A percentile compares a stretch with the other conserved stretches of the same genome.
These are phyloP conservation scores for Eulacestoma nigropectus DNA, from an alignment of 2,113 vertebrate species.

Conservation along the genomic window DNA sequence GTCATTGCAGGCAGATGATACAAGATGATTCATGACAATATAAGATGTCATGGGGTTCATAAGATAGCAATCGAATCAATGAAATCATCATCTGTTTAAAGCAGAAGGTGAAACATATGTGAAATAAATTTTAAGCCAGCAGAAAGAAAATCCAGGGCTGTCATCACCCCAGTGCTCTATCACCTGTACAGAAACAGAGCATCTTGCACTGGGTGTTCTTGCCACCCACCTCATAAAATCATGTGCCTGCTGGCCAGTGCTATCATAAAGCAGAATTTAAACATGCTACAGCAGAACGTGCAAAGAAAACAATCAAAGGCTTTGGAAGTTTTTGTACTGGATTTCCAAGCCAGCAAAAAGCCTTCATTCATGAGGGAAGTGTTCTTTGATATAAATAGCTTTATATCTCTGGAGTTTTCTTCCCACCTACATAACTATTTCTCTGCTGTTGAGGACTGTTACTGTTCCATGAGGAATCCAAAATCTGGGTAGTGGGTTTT, in stretches of 20 bases:
- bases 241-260: neutral
- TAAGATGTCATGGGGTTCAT: neutral
- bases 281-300: neutral
- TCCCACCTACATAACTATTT: neutral
- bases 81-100: neutral
- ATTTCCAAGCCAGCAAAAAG: neutral
- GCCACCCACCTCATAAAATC: neutral
- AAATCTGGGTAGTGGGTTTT: neutral
- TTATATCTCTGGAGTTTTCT: neutral
- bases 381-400: neutral
- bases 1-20: neutral
- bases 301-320: neutral
- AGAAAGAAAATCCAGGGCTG: conserved; percentile 3
- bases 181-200: neutral
- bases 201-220: neutral
- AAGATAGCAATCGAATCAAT: neutral
- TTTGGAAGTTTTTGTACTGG: neutral
- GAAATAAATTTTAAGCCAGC: conserved; percentile 8
- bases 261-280: neutral
- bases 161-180: neutral
- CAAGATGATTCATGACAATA: neutral
- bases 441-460: neutral
- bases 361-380: neutral
- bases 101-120: conserved; percentile 23
- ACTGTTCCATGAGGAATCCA: neutral